Evolutionary conservation across 2,113 vertebrate genomes (phyloP).

Genomic region (Poeciliopsis retropinna): DNA sequence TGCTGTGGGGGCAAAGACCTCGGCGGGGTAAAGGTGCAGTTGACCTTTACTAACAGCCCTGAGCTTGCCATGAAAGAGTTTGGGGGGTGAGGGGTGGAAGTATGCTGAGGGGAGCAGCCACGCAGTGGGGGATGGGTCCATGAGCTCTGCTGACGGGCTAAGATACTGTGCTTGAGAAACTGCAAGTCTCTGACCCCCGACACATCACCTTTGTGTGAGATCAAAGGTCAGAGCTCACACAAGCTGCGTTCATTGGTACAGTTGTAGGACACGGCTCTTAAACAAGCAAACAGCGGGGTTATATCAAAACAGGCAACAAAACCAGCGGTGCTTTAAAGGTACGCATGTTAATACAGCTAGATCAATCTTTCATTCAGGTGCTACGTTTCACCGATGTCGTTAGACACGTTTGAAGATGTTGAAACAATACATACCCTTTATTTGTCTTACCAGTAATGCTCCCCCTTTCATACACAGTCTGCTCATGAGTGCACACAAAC

Average conservation of each 20-base stretch:
- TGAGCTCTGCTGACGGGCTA: conserved; percentile 50
- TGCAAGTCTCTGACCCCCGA: conserved; percentile 74
- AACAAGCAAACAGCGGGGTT: background rate
- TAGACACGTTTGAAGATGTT: conserved; percentile 50
- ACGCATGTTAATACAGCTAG: background rate
- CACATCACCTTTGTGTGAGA: conserved; percentile 71
- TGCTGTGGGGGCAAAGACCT: conserved; percentile 30
- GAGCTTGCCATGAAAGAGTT: conserved; percentile 41
- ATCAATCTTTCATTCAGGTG: background rate
- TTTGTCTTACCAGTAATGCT: conserved; percentile 24
- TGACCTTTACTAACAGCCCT: conserved; percentile 67
- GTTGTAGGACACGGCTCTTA: background rate
- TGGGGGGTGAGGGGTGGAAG: conserved; percentile 25
- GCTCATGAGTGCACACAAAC: conserved; percentile 3
- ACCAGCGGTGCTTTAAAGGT: background rate
- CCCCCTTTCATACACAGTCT: conserved; percentile 2
- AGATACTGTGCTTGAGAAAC: conserved; percentile 65
- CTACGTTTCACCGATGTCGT: background rate
- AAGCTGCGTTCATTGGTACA: conserved; percentile 41
- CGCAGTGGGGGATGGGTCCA: conserved; percentile 17
- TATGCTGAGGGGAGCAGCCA: conserved; percentile 39
- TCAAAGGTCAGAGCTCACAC: conserved; percentile 60
- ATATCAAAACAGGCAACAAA: background rate
- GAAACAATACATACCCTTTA: conserved; percentile 62
- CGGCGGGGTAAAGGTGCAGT: conserved; percentile 53